These are phyloP conservation scores for Sprattus sprattus DNA, from an alignment of 2,113 vertebrate species.

Conservation along the genomic window DNA sequence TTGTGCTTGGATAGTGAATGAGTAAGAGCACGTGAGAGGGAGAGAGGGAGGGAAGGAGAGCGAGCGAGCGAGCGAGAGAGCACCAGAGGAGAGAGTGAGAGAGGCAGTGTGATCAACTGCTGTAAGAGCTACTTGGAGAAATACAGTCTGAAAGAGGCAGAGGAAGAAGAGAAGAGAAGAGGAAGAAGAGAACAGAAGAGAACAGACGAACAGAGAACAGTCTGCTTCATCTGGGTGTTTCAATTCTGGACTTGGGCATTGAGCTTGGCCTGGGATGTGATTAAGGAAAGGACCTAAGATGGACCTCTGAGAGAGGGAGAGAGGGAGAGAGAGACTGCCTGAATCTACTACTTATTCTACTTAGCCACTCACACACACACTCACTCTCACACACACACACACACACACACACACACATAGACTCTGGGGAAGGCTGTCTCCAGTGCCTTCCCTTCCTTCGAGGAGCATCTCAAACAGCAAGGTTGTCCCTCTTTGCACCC, in stretches of 20 bases:
- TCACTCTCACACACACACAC: background rate
- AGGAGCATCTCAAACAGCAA: background rate
- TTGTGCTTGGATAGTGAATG: conserved; percentile 22
- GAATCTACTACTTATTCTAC: background rate
- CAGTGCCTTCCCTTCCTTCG: background rate
- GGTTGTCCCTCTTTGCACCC: background rate
- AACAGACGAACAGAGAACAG: conserved; percentile 23
- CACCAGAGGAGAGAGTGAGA: conserved; percentile 30
- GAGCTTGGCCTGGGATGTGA: conserved; percentile 22
- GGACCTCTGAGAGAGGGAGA: conserved; percentile 5
- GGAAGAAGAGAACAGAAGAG: conserved; percentile 28
- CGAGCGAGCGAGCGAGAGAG: background rate
- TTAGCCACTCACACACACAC: conserved; percentile 11
- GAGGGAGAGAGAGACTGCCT: background rate
- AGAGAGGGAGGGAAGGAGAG: conserved; percentile 20
- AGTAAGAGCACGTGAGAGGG: conserved; percentile 14
- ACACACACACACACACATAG: background rate
- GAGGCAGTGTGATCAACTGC: conserved; percentile 24
- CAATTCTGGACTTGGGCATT: conserved; percentile 19
- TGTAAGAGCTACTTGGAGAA: conserved; percentile 18
- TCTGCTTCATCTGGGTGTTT: conserved; percentile 23
- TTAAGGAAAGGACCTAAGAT: conserved; percentile 14
- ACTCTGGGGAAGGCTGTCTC: background rate
- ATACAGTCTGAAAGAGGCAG: conserved; percentile 19
- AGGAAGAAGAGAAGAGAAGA: conserved; percentile 24